Evolutionary conservation across 2,888 invertebrate genomes (phyloP), one percentile per base, ranked within the genome.

Genomic region (Ectropis crepuscularia): DNA sequence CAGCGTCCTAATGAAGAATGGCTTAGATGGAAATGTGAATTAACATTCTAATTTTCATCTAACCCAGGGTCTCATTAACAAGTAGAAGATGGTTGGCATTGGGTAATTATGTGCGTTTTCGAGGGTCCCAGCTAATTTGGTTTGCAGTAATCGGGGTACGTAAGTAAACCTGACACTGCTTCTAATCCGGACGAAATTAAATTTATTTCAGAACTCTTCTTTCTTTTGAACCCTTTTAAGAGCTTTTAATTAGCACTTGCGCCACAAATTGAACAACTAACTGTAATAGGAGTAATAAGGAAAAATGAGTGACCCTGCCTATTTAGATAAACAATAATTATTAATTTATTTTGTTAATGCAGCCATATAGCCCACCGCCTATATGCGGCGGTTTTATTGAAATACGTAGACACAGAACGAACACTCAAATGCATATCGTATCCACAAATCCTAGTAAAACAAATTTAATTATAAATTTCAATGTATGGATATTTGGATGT

Each of bases 111-210:
- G 71, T 72, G 73, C 73, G 71, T 75, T 78, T 75, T 73, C 76
- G 75, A 74, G 79, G 77, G 76, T 69, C 74, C 76, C 74, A 72
- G 69, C 68, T 72, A 77, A 83, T 83, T 75, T 71, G 73, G 74
- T 77, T 77, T 76, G 74, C 67, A 68, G 69, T 80, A 80, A 79
- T 80, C 74, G 69, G 69, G 58, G 65, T 62, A 62, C 46, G 73
- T 68, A 73, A 74, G 76, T 75, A 79, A 75, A 72, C 71, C 76
- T 75, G 74, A 76, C 71, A 71, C 60, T 57, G 73, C 68, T 61
- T 57, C 58, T 63, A 67, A 67, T 64, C 65, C 71, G 65, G n/a
- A 75, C 76, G 74, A 76, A 80, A 81, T 79, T 79, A 74, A 76
- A 80, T 58, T 53, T 43, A 57, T 62, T 55, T 47, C n/a, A 51